A percentile compares a stretch with the other conserved stretches of the same genome.
Evolutionary conservation across 2,113 vertebrate genomes (phyloP).

Genomic region (Syngnathus typhle): DNA sequence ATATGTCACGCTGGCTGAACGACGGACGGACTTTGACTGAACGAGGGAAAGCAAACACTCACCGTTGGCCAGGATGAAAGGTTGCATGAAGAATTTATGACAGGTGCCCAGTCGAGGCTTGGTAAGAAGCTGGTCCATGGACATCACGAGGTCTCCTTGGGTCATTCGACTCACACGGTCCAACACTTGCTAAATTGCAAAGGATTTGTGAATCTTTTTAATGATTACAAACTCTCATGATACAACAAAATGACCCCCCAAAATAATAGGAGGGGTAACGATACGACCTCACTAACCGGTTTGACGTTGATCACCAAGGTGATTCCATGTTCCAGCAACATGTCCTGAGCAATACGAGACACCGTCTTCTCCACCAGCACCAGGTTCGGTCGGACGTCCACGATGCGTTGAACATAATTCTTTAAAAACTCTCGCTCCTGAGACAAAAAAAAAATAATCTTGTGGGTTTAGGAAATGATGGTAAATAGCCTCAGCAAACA

Average conservation of each 20-base stretch:
- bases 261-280: not conserved
- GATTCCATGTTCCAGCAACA: slow-evolving; percentile 95
- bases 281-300: slow-evolving; percentile 71
- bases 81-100: slow-evolving; percentile 94
- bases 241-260: not conserved
- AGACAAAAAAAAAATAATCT: not conserved
- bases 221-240: too few species aligned
- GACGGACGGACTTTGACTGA: not conserved
- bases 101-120: slow-evolving; percentile 95
- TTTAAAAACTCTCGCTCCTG: slow-evolving; percentile 97
- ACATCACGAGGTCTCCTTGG: slow-evolving; percentile 96
- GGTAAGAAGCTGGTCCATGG: slow-evolving; percentile 96
- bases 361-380: slow-evolving; percentile 97
- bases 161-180: slow-evolving; percentile 93
- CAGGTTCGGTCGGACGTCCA: slow-evolving; percentile 90
- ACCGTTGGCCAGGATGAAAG: slow-evolving; percentile 87
- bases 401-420: slow-evolving; percentile 95
- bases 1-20: not conserved
- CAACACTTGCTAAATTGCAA: slow-evolving; percentile 83
- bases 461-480: too few species aligned
- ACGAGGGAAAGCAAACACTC: slow-evolving; percentile 43
- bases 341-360: slow-evolving; percentile 95
- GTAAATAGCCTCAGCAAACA: not conserved
- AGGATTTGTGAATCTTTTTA: not conserved
- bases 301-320: slow-evolving; percentile 96